Evolutionary conservation across 2,888 invertebrate genomes (phyloP), one percentile per base, ranked within the genome.

Genomic region (Eilema griseolum): DNA sequence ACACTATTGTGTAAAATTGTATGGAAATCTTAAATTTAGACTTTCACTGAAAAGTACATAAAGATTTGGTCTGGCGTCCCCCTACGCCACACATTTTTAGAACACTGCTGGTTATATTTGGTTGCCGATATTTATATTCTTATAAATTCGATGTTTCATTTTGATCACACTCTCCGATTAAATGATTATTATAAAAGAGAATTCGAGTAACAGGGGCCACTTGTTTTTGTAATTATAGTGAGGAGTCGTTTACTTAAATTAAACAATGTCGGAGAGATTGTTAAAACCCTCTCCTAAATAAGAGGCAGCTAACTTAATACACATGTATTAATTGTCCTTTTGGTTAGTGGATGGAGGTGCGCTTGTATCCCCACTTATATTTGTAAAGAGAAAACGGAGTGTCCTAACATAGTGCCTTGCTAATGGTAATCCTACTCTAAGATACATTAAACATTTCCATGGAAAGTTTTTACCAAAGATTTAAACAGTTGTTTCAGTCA

Each of bases 401-500:
- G 80, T 66, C 81, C 72, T 81, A 71, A 77, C 71, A 64, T 69
- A 79, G 83, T 83, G 83, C 82, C 83, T 83, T 81, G 71, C 74
- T 74, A 69, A 73, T 80, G 68, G 68, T 82, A 73, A 67, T 67
- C 16, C 26, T 62, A 62, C 41, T n/a, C n/a, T 71, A 64, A 65
- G 68, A 61, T 61, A 59, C 66, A 69, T 57, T 61, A 24, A 46
- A 62, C 69, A 69, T 67, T 67, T 74, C 64, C 61, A 72, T 52
- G 71, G 72, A 75, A 77, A 72, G 71, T 73, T 63, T 77, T 81
- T 77, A 83, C 83, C 83, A 83, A 83, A 83, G 83, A 83, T 78
- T 72, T 67, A 72, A 33, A 69, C 11, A 37, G 60, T 64, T 26
- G 41, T 26, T 61, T 62, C 66, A 68, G 52, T 59, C 59, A 70